Evolutionary conservation across 2,888 invertebrate species (phyloP), one percentile per base, ranked within the genome.

Genomic region (Thalpophila matura): DNA sequence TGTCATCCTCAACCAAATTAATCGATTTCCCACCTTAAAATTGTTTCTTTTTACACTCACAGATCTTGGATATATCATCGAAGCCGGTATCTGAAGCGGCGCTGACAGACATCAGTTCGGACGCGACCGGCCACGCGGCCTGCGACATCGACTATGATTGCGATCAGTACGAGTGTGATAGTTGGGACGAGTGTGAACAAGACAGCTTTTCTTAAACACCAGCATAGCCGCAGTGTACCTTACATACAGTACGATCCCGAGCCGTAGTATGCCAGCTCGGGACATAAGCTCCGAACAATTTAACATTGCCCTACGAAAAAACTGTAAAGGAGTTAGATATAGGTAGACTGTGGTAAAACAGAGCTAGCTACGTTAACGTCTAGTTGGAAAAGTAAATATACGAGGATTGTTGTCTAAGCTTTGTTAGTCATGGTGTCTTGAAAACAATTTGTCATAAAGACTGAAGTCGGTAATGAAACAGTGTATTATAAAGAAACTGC

Each of bases 161-260:
- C 80, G 95, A 95, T 61, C 95, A 92, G 57, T 94, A 94, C 85
- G 94, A 94, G 59, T 94, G 93, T 81, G 95, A 95, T 83, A 94
- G 94, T 86, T 95, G 95, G 95, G 95, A 95, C 83, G 95, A 95
- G 87, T 95, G 95, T 82, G 95, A 95, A 82, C 95, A 95, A 85
- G 95, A 95, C 80, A 95, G 95, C 89, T 95, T 95, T 87, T 95
- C 95, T 0, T 95, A 93, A 61, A 42, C 22, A 3, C 12, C 10
- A 22, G n/a, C 3, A n/a, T 20, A 14, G 12, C 31, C 24, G 16
- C 38, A 26, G 14, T 40, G n/a, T 40, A 38, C 9, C 4, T n/a
- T 22, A 4, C n/a, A n/a, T n/a, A n/a, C n/a, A n/a, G 9, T 40
- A 18, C 4, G 12, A 1, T 26, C 42, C 31, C 18, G 9, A 66